Evolutionary conservation across 2,113 vertebrate species (phyloP).

Genomic region (Panurus biarmicus): DNA sequence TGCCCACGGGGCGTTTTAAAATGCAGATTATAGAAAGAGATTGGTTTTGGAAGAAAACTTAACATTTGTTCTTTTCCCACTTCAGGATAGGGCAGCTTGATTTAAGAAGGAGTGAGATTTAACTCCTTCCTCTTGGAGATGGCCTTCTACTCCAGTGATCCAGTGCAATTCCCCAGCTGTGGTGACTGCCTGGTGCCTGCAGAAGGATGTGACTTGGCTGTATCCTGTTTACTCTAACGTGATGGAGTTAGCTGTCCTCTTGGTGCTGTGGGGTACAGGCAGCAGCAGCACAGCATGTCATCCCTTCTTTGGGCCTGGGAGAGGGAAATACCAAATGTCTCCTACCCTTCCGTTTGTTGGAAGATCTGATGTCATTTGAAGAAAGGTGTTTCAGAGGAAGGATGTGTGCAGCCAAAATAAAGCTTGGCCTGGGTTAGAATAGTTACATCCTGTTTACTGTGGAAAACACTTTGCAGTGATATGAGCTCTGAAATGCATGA

Average conservation of each 20-base stretch:
- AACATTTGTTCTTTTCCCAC: background rate
- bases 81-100: background rate
- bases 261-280: background rate
- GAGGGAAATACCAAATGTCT: background rate
- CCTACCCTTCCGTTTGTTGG: background rate
- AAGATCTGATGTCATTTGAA: background rate
- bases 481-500: background rate
- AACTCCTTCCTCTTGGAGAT: background rate
- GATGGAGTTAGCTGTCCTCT: background rate
- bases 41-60: background rate
- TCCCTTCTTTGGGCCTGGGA: background rate
- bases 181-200: background rate
- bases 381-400: constrained; percentile 50
- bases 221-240: constrained; percentile 1
- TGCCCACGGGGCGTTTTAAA: background rate
- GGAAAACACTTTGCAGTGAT: background rate
- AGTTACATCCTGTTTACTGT: constrained; percentile 46
- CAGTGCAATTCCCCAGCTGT: background rate
- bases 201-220: background rate
- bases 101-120: background rate
- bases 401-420: background rate
- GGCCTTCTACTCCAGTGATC: background rate
- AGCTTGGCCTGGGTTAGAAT: background rate
- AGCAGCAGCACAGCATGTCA: background rate
- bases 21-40: background rate